phyloP scores from a whole-genome alignment of 2,888 invertebrate genomes.

The Cryptus armator region DNA sequence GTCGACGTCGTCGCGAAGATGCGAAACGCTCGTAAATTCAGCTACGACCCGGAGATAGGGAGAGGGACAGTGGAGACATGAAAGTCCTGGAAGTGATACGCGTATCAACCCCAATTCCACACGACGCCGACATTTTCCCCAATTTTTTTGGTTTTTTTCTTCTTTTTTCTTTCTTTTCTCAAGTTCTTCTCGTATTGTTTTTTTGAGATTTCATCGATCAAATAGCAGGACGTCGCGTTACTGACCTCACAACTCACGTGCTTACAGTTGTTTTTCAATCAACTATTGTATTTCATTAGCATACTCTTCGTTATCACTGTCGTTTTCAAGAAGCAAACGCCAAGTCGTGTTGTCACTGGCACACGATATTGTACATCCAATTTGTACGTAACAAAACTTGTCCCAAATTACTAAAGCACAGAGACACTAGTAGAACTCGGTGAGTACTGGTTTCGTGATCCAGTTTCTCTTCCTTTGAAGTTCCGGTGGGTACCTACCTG shows the following conservation, averaged over 20 bases:
- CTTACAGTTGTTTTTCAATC: not conserved
- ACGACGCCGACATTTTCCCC: not conserved
- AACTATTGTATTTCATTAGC: not conserved
- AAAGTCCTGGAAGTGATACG: slow-evolving; percentile 64
- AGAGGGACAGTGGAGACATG: slow-evolving; percentile 64
- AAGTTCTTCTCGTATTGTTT: not conserved
- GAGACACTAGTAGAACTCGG: slow-evolving; percentile 20
- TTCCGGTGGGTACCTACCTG: slow-evolving; percentile 42
- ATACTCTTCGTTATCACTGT: not conserved
- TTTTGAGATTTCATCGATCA: not conserved
- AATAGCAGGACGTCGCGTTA: too few species aligned
- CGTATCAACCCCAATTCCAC: slow-evolving; percentile 54
- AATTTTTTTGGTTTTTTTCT: slow-evolving; percentile 60
- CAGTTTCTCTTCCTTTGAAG: slow-evolving; percentile 61
- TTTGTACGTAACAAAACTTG: slow-evolving; percentile 49
- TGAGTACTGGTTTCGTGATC: slow-evolving; percentile 55
- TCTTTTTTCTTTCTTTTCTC: slow-evolving; percentile 44
- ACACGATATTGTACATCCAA: slow-evolving; percentile 15
- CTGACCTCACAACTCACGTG: not conserved
- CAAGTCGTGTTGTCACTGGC: not conserved
- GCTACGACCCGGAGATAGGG: slow-evolving; percentile 70
- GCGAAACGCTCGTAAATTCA: slow-evolving; percentile 70
- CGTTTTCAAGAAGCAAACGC: not conserved
- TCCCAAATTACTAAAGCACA: slow-evolving; percentile 54
- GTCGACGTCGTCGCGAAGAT: slow-evolving; percentile 65